phyloP scores from a whole-genome alignment of 2,113 vertebrate genomes.

The Beaufortia kweichowensis region DNA sequence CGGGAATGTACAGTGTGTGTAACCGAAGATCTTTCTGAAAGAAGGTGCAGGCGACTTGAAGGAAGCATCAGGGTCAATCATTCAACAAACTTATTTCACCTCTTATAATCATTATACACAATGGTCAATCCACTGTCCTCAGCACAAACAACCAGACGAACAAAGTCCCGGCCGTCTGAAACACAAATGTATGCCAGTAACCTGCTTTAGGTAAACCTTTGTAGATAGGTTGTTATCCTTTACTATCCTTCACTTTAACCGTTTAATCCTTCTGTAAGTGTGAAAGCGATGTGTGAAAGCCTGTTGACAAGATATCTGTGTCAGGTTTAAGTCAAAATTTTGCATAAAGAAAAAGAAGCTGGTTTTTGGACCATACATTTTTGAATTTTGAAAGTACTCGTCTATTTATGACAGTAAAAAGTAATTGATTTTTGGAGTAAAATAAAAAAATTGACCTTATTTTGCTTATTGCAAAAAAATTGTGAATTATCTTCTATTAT shows the following conservation, averaged over 20 bases:
- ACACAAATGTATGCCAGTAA: neutral
- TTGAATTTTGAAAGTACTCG: too few species aligned
- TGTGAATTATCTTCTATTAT: too few species aligned
- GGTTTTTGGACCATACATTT: too few species aligned
- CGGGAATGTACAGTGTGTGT: constrained; percentile 14
- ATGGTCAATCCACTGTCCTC: neutral
- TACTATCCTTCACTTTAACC: too few species aligned
- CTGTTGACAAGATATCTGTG: neutral
- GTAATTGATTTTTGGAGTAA: too few species aligned
- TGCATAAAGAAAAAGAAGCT: too few species aligned
- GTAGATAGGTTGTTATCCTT: too few species aligned
- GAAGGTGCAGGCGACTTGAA: neutral
- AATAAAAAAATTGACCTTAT: too few species aligned
- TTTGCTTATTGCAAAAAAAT: too few species aligned
- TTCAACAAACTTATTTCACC: neutral
- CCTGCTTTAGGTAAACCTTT: neutral
- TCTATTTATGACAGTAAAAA: too few species aligned
- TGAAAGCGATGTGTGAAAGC: neutral
- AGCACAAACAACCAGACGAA: neutral
- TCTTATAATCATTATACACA: constrained; percentile 3
- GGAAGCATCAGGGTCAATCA: neutral
- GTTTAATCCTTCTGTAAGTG: neutral
- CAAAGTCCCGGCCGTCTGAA: neutral
- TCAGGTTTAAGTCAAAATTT: neutral
- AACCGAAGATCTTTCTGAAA: neutral